Evolutionary conservation across 2,113 vertebrate species (phyloP).

Genomic region (Ictalurus furcatus): DNA sequence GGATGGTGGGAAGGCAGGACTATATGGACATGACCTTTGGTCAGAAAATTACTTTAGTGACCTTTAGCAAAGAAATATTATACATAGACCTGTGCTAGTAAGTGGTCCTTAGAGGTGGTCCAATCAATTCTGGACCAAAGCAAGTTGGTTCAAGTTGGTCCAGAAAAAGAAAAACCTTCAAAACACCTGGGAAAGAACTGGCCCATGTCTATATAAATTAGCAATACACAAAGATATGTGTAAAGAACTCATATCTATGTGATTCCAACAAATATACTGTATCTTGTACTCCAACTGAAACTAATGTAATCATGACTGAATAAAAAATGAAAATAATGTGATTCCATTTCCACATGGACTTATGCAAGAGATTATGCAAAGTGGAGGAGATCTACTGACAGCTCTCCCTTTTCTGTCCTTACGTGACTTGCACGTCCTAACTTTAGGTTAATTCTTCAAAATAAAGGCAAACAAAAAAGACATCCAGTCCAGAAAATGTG

Average conservation of each 20-base stretch:
- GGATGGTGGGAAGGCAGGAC: not conserved
- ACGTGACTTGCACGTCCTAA: not conserved
- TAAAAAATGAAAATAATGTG: not conserved
- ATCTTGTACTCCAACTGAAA: not conserved
- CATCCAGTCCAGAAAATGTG: not conserved
- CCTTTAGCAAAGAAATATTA: not conserved
- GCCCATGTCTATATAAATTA: not conserved
- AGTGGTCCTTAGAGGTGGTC: not conserved
- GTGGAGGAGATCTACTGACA: not conserved
- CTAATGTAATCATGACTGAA: not conserved
- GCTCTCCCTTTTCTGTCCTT: slow-evolving; percentile 1
- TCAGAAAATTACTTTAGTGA: not conserved
- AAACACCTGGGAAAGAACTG: not conserved
- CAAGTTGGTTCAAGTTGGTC: not conserved
- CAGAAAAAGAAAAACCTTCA: not conserved
- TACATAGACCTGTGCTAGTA: not conserved
- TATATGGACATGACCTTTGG: not conserved
- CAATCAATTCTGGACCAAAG: not conserved
- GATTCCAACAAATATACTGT: not conserved
- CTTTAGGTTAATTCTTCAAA: not conserved
- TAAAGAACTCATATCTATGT: not conserved
- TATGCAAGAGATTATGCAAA: not conserved
- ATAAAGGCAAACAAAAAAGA: not conserved
- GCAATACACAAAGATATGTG: not conserved
- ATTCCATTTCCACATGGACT: not conserved